Conservation (phyloP, 2,888 invertebrate genomes). For the Xanthorhoe spadicearia region DNA sequence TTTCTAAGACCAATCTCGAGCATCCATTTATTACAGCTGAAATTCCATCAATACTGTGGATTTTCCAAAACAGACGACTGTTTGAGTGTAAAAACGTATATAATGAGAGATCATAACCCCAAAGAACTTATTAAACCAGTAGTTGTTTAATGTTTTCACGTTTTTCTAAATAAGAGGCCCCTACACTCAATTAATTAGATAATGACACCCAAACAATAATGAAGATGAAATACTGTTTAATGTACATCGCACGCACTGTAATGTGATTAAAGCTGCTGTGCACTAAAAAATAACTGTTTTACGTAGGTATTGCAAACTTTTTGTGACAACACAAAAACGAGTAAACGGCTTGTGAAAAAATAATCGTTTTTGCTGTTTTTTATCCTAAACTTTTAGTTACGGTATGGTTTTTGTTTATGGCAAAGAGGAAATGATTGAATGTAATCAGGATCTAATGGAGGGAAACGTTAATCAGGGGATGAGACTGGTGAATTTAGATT, state of each 20-base stretch:
- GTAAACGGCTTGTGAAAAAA: conserved; percentile 40
- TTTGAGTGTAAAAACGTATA: too few relatives aligned
- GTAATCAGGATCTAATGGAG: conserved; percentile 22
- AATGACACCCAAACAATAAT: too few relatives aligned
- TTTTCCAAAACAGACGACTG: too few relatives aligned
- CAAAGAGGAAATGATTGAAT: conserved; percentile 43
- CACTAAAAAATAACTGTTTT: neutral
- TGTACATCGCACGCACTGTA: neutral
- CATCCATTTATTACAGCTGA: too few relatives aligned
- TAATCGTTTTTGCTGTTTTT: conserved; percentile 30
- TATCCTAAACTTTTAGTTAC: conserved; percentile 23
- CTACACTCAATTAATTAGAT: too few relatives aligned
- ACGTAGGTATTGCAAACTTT: conserved; percentile 1
- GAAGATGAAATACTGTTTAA: neutral
- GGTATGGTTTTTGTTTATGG: conserved; percentile 34
- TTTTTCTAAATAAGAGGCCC: too few relatives aligned
- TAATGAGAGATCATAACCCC: too few relatives aligned
- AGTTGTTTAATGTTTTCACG: too few relatives aligned
- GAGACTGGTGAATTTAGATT: conserved; percentile 27
- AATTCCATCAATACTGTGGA: too few relatives aligned
- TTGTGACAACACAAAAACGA: conserved; percentile 31
- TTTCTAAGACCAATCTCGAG: neutral
- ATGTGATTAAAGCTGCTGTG: neutral
- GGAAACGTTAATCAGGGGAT: conserved; percentile 13
- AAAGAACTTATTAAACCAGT: too few relatives aligned